These are phyloP conservation scores for Dendroctonus valens DNA, from an alignment of 1,140 invertebrate genomes.

Conservation along the genomic window DNA sequence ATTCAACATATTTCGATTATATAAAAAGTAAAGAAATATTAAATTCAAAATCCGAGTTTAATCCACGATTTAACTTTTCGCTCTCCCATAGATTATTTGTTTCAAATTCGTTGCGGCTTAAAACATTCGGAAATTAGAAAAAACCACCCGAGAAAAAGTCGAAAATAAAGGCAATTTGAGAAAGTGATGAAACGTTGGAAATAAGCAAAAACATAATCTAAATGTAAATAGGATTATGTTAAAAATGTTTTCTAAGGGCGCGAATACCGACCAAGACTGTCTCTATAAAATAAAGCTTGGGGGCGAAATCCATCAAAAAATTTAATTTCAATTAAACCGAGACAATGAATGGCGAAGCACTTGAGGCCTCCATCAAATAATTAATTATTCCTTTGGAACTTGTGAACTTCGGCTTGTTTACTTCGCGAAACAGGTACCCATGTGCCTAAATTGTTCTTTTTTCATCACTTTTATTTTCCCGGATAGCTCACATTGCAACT, in stretches of 20 bases:
- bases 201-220: slow-evolving; percentile 31
- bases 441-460: no score
- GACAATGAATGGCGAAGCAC: no score
- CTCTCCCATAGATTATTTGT: background rate
- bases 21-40: background rate
- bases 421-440: no score
- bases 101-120: background rate
- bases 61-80: background rate
- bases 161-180: slow-evolving; percentile 16
- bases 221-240: slow-evolving; percentile 29
- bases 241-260: slow-evolving; percentile 11
- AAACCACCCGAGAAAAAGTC: background rate
- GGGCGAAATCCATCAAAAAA: no score
- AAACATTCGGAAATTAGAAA: slow-evolving; percentile 9
- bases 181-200: slow-evolving; percentile 6
- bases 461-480: no score
- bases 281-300: no score
- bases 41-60: background rate
- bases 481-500: no score
- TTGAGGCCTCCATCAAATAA: no score
- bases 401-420: no score
- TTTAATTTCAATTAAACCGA: no score
- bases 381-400: no score
- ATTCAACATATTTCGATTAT: background rate
- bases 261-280: no score